Percentiles rank a stretch among this genome's conserved stretches.
These are phyloP conservation scores for Agrotis puta DNA, from an alignment of 2,888 invertebrate species.

Conservation along the genomic window DNA sequence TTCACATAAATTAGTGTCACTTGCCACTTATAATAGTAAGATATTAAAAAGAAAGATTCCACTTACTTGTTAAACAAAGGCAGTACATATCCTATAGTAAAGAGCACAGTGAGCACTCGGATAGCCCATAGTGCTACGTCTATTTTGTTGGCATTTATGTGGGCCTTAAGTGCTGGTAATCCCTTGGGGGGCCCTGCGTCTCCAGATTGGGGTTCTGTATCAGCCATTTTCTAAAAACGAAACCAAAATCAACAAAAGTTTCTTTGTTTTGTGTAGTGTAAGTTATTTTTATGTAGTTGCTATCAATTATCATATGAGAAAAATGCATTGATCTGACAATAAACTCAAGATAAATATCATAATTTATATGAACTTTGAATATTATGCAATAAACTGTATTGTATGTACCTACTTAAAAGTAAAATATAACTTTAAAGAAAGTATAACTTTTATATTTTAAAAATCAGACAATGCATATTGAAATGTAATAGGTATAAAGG, in stretches of 20 bases:
- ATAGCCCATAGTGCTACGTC: slow-evolving; percentile 97
- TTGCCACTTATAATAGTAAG: too few relatives aligned
- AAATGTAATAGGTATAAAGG: neutral
- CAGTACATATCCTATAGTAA: slow-evolving; percentile 95
- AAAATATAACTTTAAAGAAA: too few relatives aligned
- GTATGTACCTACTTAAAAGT: neutral
- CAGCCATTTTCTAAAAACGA: slow-evolving; percentile 81
- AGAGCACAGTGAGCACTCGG: slow-evolving; percentile 95
- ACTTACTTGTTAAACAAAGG: slow-evolving; percentile 96
- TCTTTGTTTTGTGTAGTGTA: neutral
- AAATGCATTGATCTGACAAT: neutral
- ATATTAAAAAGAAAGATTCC: neutral
- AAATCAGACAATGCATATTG: neutral
- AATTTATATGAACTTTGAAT: neutral
- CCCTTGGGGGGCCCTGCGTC: slow-evolving; percentile 90
- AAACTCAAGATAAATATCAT: neutral
- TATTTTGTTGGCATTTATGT: slow-evolving; percentile 95
- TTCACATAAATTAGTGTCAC: too few relatives aligned
- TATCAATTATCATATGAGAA: too few relatives aligned
- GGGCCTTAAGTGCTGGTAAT: slow-evolving; percentile 92
- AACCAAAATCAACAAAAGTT: neutral
- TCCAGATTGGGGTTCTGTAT: slow-evolving; percentile 80
- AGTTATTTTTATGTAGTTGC: neutral
- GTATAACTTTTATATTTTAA: neutral
- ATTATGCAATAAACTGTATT: neutral